These are phyloP conservation scores for Drosophila sulfurigaster DNA, from an alignment of 1,140 invertebrate species.

Conservation along the genomic window DNA sequence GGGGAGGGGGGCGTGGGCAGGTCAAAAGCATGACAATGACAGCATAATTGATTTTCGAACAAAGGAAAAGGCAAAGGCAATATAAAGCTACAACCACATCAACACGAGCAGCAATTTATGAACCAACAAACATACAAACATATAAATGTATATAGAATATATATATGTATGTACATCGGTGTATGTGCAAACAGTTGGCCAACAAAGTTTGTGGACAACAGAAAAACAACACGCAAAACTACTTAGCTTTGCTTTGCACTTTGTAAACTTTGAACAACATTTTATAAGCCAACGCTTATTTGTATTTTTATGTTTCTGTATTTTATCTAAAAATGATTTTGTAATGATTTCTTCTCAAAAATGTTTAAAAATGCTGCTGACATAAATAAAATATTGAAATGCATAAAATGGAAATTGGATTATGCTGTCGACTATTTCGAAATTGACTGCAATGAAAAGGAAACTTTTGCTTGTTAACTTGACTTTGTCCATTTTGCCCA, in stretches of 20 bases:
- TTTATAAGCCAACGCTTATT: slow-evolving; percentile 58
- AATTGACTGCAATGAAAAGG: background rate
- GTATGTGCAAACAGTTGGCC: slow-evolving; percentile 43
- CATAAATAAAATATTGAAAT: background rate
- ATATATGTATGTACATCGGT: slow-evolving; percentile 12
- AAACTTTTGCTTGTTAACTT: background rate
- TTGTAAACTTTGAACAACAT: slow-evolving; percentile 63
- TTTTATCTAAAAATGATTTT: slow-evolving; percentile 1
- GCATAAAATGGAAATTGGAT: background rate
- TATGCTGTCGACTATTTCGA: background rate
- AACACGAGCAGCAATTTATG: slow-evolving; percentile 67
- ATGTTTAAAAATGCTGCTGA: background rate
- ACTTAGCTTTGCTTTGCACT: slow-evolving; percentile 58
- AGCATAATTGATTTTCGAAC: slow-evolving; percentile 82
- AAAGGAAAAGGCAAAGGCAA: slow-evolving; percentile 64
- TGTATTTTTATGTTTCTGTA: background rate
- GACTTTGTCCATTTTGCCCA: background rate
- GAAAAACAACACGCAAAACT: slow-evolving; percentile 69
- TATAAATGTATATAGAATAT: slow-evolving; percentile 3
- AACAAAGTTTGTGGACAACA: slow-evolving; percentile 66
- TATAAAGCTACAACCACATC: slow-evolving; percentile 55
- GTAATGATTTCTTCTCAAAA: background rate
- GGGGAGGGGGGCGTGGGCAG: slow-evolving; percentile 31
- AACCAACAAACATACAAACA: slow-evolving; percentile 47
- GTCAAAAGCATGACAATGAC: slow-evolving; percentile 82